These are phyloP conservation scores for Ephydatia muelleri DNA, from an alignment of 37 sponge, comb jelly and placozoan species.

Conservation along the genomic window DNA sequence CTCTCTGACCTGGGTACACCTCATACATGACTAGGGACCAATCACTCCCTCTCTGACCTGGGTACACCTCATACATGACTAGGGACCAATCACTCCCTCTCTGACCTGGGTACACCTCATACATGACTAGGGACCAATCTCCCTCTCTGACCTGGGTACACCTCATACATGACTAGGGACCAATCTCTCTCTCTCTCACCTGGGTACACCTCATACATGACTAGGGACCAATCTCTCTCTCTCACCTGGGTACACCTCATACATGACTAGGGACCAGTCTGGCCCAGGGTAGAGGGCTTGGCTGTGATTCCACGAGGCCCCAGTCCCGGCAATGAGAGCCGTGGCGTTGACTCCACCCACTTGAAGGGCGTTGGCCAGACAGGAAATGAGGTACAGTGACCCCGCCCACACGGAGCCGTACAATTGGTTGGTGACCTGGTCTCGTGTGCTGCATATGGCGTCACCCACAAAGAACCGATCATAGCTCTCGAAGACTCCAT, in stretches of 20 bases:
- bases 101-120: too few species aligned
- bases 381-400: conserved; percentile 18
- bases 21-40: too few species aligned
- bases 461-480: conserved; percentile 50
- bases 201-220: conserved; percentile 58
- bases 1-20: too few species aligned
- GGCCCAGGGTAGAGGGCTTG: conserved; percentile 36
- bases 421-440: conserved; percentile 20
- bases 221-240: conserved; percentile 15
- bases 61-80: too few species aligned
- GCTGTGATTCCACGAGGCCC: conserved; percentile 60
- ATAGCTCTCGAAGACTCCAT: background rate
- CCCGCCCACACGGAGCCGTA: conserved; percentile 24
- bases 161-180: too few species aligned
- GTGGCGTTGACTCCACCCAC: conserved; percentile 62
- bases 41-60: too few species aligned
- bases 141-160: too few species aligned
- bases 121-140: too few species aligned
- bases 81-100: too few species aligned
- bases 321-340: background rate
- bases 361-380: background rate
- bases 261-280: conserved; percentile 53
- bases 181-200: too few species aligned
- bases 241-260: conserved; percentile 68
- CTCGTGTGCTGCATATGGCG: conserved; percentile 31